Base-by-base conservation (phyloP, 2,888 invertebrate genomes). In the Diarsia mendica region DNA sequence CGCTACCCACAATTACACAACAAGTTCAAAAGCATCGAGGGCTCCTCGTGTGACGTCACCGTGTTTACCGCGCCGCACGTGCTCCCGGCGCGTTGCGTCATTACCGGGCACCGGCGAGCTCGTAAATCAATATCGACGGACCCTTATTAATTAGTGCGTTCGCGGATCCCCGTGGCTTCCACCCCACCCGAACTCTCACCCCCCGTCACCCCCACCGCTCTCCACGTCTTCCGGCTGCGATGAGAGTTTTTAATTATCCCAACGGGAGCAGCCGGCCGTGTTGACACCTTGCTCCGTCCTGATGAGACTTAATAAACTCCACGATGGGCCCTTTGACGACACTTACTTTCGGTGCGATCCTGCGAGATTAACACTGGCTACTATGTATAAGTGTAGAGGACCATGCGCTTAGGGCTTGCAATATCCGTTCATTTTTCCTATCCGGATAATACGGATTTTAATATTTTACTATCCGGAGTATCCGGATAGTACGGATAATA, bases 91-190 rank as follows among this genome's bases (percentile, higher is more conserved):
- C 84, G 82, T 83, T 88, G 73, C 85, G 85, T 83, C 86, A 84
- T 86, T 86, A 85, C 86, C 80, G 76, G 80, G 79, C 81, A 85
- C 81, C 85, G 86, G 90, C 93, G 92, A 91, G 91, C 94, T 93
- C 95, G 95, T 96, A 95, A 96, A 96, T 96, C 96, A 96, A 96
- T 96, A 96, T 96, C 95, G 95, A 91, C 94, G 94, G 95, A 94
- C 95, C 95, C 95, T 95, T 95, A 96, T 96, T 96, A 96, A 96
- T 96, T 96, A 96, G 95, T 95, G 95, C 95, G 95, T 95, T 95
- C 94, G 91, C 92, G 90, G 81, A 81, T 91, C 90, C 91, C 90
- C 90, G 88, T 87, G 85, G 83, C 85, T 76, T 68, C 83, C 79
- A 67, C 84, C 73, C 77, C 76, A 77, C 84, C 87, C 82, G 65